A percentile compares a stretch with the other conserved stretches of the same genome.
Evolutionary conservation across 2,113 vertebrate species (phyloP).

Genomic region (Malurus alboscapulatus): DNA sequence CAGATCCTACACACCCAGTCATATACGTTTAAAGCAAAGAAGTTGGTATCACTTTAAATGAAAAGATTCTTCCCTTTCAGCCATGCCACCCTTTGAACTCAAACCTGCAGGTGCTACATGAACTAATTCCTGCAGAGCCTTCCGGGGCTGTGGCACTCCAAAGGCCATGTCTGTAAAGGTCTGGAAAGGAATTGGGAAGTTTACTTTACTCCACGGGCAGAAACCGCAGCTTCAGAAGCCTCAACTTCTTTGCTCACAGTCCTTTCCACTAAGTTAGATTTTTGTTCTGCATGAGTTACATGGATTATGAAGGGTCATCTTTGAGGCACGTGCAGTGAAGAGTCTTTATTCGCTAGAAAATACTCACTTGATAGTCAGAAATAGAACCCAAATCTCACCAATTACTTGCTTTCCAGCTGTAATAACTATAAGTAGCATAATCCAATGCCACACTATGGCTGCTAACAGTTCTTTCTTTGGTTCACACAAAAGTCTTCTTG

Average conservation of each 20-base stretch:
- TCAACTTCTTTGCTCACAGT: background rate
- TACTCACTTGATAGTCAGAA: background rate
- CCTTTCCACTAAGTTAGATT: background rate
- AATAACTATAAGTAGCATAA: background rate
- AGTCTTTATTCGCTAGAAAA: constrained; percentile 16
- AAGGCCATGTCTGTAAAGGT: background rate
- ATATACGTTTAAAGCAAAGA: background rate
- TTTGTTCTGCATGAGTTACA: background rate
- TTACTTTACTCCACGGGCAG: background rate
- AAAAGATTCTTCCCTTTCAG: background rate
- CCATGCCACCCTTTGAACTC: background rate
- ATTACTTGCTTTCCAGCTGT: constrained; percentile 24
- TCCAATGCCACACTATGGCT: background rate
- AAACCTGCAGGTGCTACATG: background rate
- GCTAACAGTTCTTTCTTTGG: constrained; percentile 8
- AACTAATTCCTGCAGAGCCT: background rate
- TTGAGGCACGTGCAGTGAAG: background rate
- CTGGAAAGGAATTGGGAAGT: background rate
- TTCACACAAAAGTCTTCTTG: background rate
- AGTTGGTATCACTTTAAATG: background rate
- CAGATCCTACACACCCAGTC: background rate
- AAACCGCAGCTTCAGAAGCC: background rate
- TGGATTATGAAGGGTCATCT: background rate
- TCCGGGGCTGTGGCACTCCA: background rate
- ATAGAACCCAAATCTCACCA: background rate